A percentile compares a stretch with the other conserved stretches of the same genome.
phyloP scores from a whole-genome alignment of 2,888 invertebrate species.

The Synergus umbraculus region DNA sequence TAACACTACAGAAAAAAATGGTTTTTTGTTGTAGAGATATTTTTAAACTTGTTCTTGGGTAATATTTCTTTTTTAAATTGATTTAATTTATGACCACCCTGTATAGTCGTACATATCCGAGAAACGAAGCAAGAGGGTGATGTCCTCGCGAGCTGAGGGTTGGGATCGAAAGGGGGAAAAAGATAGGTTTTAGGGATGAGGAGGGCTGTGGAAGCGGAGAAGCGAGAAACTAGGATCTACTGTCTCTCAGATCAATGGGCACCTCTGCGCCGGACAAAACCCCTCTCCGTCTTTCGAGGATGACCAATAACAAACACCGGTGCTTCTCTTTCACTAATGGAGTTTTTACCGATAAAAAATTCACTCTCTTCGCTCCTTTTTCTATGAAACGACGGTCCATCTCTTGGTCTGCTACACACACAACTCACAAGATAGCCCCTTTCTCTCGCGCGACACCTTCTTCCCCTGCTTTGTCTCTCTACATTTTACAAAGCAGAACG shows the following conservation, averaged over 20 bases:
- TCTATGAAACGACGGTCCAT: conserved; percentile 52
- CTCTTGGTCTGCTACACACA: conserved; percentile 30
- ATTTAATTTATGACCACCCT: background rate
- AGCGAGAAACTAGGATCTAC: conserved; percentile 62
- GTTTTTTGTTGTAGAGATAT: background rate
- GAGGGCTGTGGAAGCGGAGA: conserved; percentile 56
- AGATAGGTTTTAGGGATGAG: conserved; percentile 50
- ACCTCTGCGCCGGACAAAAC: conserved; percentile 71
- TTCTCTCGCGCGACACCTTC: conserved; percentile 52
- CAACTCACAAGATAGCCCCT: conserved; percentile 32
- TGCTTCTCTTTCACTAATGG: conserved; percentile 74
- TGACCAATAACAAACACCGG: conserved; percentile 77
- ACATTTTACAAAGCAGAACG: conserved; percentile 40
- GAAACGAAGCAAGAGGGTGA: conserved; percentile 22
- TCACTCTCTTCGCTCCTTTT: conserved; percentile 68
- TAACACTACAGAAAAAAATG: background rate
- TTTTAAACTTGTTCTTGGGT: background rate
- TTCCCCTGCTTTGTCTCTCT: conserved; percentile 52
- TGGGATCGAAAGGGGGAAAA: conserved; percentile 54
- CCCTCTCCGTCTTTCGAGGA: conserved; percentile 69
- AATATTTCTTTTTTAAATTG: background rate
- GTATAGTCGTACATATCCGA: conserved; percentile 18
- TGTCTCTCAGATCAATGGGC: conserved; percentile 71
- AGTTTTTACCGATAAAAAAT: conserved; percentile 77
- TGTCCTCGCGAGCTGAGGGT: conserved; percentile 7